These are phyloP conservation scores for Lasaia peninsularis DNA, from an alignment of 1,140 invertebrate species.

Conservation along the genomic window DNA sequence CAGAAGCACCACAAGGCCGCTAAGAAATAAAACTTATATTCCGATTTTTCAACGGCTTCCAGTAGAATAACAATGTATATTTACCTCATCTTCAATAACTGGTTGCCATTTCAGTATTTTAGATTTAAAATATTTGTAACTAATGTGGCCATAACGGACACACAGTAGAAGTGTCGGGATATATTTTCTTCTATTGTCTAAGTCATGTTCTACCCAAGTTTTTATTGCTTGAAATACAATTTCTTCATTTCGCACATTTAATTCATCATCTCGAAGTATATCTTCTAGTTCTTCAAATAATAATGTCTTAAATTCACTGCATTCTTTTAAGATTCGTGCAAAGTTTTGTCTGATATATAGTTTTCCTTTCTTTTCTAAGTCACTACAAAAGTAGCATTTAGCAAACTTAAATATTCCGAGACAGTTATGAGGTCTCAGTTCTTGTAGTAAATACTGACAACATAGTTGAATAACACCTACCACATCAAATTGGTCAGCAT, in stretches of 20 bases:
- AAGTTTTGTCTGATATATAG: constrained; percentile 77
- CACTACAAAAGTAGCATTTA: constrained; percentile 81
- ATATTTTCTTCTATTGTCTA: constrained; percentile 69
- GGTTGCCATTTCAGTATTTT: constrained; percentile 79
- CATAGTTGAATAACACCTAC: constrained; percentile 81
- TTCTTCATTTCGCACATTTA: constrained; percentile 84
- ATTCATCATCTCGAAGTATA: constrained; percentile 79
- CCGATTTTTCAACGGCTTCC: neutral
- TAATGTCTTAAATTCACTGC: constrained; percentile 76
- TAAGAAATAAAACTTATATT: too few species aligned
- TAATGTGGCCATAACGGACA: constrained; percentile 83
- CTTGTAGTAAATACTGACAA: constrained; percentile 77
- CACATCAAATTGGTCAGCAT: constrained; percentile 82
- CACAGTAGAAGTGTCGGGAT: constrained; percentile 80
- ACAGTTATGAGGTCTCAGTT: constrained; percentile 80
- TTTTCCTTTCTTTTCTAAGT: constrained; percentile 75
- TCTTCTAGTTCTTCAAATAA: constrained; percentile 76
- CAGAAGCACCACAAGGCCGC: too few species aligned
- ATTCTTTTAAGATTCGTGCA: constrained; percentile 72
- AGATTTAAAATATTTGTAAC: constrained; percentile 80
- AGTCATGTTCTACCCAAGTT: constrained; percentile 79
- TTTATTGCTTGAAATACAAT: constrained; percentile 82
- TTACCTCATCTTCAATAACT: constrained; percentile 75
- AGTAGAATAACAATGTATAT: constrained; percentile 7
- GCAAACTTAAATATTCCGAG: constrained; percentile 85